Conservation (phyloP, 2,888 invertebrate species). For the Coelogynopora nodosa region DNA sequence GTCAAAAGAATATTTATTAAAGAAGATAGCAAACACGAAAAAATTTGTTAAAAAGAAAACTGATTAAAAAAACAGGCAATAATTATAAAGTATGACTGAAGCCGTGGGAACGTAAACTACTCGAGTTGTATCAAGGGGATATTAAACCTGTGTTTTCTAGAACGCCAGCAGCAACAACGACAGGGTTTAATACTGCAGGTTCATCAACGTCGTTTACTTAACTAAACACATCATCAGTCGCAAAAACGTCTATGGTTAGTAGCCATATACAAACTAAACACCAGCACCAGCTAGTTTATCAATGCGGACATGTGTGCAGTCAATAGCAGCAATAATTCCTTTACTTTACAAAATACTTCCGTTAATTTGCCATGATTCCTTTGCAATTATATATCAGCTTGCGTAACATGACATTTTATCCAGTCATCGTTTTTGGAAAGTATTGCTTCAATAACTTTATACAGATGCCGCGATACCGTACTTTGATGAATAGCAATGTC, state of each 20-base stretch:
- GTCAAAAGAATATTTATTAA: not conserved
- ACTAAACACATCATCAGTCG: not conserved
- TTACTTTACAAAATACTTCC: not conserved
- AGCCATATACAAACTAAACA: not conserved
- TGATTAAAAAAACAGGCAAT: not conserved
- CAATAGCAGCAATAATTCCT: not conserved
- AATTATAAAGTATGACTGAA: not conserved
- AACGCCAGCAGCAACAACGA: not conserved
- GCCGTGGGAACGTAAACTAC: not conserved
- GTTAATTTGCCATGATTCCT: conserved; percentile 23
- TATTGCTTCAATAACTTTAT: not conserved
- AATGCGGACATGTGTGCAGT: conserved; percentile 10
- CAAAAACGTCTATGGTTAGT: not conserved
- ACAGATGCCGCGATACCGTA: not conserved
- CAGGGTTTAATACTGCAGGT: not conserved
- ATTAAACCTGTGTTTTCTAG: not conserved
- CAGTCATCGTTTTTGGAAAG: not conserved
- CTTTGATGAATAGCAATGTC: conserved; percentile 11
- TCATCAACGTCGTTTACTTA: not conserved
- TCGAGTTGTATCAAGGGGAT: not conserved
- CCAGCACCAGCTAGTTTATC: not conserved
- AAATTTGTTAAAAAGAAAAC: not conserved
- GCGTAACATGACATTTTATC: not conserved
- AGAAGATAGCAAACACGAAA: not conserved
- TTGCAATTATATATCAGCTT: not conserved